phyloP scores from a whole-genome alignment of 2,113 vertebrate genomes.

The Brevimyrus niger region DNA sequence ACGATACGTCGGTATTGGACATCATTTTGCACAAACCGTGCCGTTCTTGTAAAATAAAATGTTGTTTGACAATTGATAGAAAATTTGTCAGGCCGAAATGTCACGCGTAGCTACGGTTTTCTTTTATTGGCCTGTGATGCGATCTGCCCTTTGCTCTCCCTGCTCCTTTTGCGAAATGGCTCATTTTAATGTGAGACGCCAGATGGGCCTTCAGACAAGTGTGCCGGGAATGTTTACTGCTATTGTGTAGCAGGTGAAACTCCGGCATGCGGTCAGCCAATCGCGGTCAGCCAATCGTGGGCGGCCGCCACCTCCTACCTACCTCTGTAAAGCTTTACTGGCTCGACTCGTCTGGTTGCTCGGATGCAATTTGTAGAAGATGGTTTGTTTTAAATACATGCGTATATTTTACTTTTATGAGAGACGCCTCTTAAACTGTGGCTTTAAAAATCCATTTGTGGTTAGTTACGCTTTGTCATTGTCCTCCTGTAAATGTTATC shows the following conservation, averaged over 20 bases:
- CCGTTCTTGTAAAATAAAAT: constrained; percentile 21
- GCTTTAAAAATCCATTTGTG: not conserved
- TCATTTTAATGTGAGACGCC: constrained; percentile 64
- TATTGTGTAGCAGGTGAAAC: constrained; percentile 64
- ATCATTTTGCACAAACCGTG: constrained; percentile 40
- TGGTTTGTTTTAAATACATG: not conserved
- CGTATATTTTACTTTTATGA: not conserved
- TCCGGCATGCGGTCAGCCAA: constrained; percentile 43
- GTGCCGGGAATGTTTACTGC: constrained; percentile 62
- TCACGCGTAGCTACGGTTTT: constrained; percentile 37
- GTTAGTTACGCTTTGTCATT: not conserved
- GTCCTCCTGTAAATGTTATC: not conserved
- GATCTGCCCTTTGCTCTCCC: constrained; percentile 60
- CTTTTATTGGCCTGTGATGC: constrained; percentile 63
- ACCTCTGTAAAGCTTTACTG: constrained; percentile 64
- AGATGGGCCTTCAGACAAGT: constrained; percentile 63
- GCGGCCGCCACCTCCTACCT: constrained; percentile 35
- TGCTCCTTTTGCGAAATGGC: constrained; percentile 63
- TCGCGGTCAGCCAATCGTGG: constrained; percentile 41
- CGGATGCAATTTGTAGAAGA: not conserved
- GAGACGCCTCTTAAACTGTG: not conserved
- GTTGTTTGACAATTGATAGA: constrained; percentile 45
- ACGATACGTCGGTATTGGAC: not conserved
- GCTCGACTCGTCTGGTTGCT: not conserved
- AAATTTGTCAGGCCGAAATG: not conserved